Evolutionary conservation across 2,797 vertebrate species (phyloP).

Genomic region (Loris lydekkerianus): DNA sequence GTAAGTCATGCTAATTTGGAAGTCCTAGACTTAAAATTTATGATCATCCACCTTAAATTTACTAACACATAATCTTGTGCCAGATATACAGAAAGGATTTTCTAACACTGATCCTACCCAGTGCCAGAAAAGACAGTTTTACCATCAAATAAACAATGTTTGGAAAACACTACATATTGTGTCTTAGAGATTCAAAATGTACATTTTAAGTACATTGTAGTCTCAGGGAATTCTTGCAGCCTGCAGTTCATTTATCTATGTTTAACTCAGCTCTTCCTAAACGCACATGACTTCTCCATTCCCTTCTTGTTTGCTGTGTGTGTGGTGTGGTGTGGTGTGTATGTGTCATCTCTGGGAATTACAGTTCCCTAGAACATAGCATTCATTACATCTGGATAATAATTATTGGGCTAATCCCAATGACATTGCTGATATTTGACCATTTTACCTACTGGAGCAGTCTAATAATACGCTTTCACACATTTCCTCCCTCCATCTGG

Average conservation of each 20-base stretch:
- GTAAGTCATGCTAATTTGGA: not conserved
- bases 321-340: not conserved
- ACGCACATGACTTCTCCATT: not conserved
- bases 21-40: not conserved
- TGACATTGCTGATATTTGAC: not conserved
- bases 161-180: not conserved
- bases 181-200: constrained; percentile 21
- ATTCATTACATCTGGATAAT: not conserved
- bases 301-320: not conserved
- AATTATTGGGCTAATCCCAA: not conserved
- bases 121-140: constrained; percentile 42
- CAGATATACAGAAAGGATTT: constrained; percentile 1
- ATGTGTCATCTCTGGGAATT: not conserved
- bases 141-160: constrained; percentile 5
- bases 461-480: not conserved
- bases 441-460: not conserved
- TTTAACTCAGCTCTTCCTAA: constrained; percentile 18
- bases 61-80: not conserved
- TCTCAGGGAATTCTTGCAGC: not conserved
- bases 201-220: not conserved
- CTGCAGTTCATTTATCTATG: not conserved
- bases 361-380: not conserved
- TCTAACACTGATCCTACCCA: not conserved
- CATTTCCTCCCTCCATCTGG: not conserved
- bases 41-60: constrained; percentile 32